These are phyloP conservation scores for Pseudorectes ferrugineus DNA, from an alignment of 2,113 vertebrate genomes.

Conservation along the genomic window DNA sequence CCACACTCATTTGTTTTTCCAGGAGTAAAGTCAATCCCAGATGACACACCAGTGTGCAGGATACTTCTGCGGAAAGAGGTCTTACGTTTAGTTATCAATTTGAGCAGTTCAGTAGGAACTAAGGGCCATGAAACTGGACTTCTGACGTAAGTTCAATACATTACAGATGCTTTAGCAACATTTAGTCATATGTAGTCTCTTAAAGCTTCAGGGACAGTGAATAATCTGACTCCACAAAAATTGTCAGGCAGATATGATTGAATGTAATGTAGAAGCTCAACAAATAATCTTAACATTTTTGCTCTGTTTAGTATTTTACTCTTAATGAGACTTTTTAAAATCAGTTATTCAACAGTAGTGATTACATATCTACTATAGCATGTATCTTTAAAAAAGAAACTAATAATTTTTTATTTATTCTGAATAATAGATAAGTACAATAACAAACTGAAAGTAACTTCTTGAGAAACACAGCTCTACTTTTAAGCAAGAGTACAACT, in stretches of 20 bases:
- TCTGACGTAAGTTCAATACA: constrained; percentile 83
- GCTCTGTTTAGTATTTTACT: neutral
- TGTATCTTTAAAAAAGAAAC: neutral
- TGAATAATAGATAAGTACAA: neutral
- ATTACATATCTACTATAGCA: neutral
- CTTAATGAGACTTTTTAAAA: neutral
- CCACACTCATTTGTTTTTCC: constrained; percentile 1
- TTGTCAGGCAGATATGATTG: neutral
- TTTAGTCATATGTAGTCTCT: neutral
- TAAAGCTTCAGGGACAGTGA: neutral
- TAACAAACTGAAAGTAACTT: neutral
- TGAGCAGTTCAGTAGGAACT: constrained; percentile 97
- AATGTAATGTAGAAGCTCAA: neutral
- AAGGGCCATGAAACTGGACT: constrained; percentile 97
- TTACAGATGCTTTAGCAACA: neutral
- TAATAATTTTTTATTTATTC: neutral
- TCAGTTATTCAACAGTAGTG: neutral
- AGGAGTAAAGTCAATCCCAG: constrained; percentile 91
- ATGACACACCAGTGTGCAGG: constrained; percentile 92
- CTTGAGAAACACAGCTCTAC: neutral
- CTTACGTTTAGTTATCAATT: constrained; percentile 91
- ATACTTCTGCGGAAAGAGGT: constrained; percentile 95
- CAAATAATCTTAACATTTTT: neutral
- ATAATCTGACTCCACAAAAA: neutral
- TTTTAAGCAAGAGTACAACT: neutral